Conservation (phyloP, 2,113 vertebrate species). For the Gallinago undulata region DNA sequence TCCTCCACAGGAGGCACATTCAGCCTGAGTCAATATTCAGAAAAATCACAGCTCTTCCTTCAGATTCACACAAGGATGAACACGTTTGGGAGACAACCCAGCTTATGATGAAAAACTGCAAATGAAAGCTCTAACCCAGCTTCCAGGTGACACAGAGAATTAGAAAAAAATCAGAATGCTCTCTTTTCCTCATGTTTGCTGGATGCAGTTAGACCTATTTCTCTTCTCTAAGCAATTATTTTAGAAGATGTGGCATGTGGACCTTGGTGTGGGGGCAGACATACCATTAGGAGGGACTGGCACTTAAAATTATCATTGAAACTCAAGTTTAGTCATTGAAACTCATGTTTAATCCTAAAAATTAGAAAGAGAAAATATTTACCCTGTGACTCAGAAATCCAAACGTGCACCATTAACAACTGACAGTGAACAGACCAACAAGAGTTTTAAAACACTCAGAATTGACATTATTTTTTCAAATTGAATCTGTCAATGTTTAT, state of each 20-base stretch:
- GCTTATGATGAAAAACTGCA: not conserved
- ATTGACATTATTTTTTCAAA: slow-evolving; percentile 23
- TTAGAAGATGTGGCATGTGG: not conserved
- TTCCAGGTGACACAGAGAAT: not conserved
- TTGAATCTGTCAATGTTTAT: slow-evolving; percentile 34
- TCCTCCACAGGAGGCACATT: slow-evolving; percentile 16
- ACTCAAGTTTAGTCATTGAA: not conserved
- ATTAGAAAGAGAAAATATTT: slow-evolving; percentile 40
- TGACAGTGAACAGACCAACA: slow-evolving; percentile 24
- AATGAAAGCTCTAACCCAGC: not conserved
- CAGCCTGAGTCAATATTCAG: not conserved
- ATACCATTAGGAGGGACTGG: not conserved
- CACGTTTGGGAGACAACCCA: not conserved
- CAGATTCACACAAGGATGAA: not conserved
- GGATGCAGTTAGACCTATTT: not conserved
- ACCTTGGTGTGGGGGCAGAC: not conserved
- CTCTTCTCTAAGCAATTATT: not conserved
- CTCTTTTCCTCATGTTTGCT: not conserved
- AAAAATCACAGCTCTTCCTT: not conserved
- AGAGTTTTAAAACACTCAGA: slow-evolving; percentile 25
- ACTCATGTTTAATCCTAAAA: not conserved
- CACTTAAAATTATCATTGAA: not conserved
- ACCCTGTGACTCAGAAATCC: slow-evolving; percentile 51
- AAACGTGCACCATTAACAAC: slow-evolving; percentile 28
- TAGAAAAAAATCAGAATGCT: not conserved